A percentile compares a stretch with the other conserved stretches of the same genome.
phyloP scores from a whole-genome alignment of 2,113 vertebrate species.

The Poeciliopsis retropinna region DNA sequence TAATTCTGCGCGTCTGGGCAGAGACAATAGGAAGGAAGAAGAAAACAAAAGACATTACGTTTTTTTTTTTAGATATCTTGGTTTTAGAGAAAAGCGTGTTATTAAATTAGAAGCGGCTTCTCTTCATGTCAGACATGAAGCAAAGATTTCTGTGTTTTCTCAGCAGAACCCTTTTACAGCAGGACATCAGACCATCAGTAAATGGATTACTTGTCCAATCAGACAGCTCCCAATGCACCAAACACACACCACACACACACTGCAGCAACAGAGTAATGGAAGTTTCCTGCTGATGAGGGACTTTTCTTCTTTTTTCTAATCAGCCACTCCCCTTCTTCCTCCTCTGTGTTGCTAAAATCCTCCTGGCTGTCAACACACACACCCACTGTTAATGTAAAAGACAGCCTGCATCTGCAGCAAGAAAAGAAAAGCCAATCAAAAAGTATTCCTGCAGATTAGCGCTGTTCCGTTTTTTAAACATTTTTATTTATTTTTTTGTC shows the following conservation, averaged over 20 bases:
- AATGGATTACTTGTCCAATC: constrained; percentile 41
- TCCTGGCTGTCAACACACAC: neutral
- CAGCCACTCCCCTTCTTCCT: constrained; percentile 16
- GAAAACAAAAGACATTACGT: no score
- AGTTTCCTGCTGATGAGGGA: constrained; percentile 63
- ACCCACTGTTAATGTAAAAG: neutral
- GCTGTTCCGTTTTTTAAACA: no score
- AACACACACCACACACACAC: constrained; percentile 27
- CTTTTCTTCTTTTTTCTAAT: constrained; percentile 56
- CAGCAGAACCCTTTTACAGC: constrained; percentile 20
- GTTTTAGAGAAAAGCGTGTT: neutral
- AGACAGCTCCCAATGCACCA: constrained; percentile 42
- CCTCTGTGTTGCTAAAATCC: constrained; percentile 13
- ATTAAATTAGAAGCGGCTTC: neutral
- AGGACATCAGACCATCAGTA: constrained; percentile 28
- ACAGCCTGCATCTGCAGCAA: no score
- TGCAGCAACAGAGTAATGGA: constrained; percentile 36
- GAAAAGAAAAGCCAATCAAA: no score
- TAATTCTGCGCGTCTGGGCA: constrained; percentile 1
- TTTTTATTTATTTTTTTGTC: no score
- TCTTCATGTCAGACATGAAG: neutral
- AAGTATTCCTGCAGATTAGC: no score
- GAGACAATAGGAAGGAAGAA: no score
- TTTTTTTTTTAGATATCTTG: no score
- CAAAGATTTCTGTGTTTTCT: neutral